Evolutionary conservation across 2,797 vertebrate species (phyloP), one percentile per base, ranked within the genome.

Genomic region (Enteromius mattozi): DNA sequence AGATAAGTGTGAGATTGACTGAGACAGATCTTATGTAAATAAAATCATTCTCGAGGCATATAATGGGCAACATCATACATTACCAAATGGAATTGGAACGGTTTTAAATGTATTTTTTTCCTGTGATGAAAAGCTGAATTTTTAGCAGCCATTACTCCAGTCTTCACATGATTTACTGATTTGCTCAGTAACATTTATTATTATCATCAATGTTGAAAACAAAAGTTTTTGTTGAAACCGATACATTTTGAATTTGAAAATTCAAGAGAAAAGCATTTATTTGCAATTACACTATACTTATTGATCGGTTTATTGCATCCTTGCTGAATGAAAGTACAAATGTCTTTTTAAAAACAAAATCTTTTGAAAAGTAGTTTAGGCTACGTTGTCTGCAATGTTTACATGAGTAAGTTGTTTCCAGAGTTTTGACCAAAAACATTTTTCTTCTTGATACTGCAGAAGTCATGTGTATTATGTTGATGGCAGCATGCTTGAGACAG

Each of bases 21-120:
- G 35, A 71, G 49, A 79, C 77, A n/a, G 42, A 66, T 45, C 24
- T 45, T 61, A 61, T 78, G 37, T 2, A 63, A 19, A 78, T 27
- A 19, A 78, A 42, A 47, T 19, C 49, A 42, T 80, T 14, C 47
- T 54, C 6, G 19, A 35, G 9, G 4, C 30, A 69, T 21, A 24
- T 40, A 59, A 61, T 27, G 1, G 2, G 30, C 40, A 49, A 12
- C 24, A 66, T 13, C 61, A 49, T 33, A 13, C 66, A 69, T 42
- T 42, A 42, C 9, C 66, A 40, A 40, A 37, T 19, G 65, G 30
- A 66, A 66, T 19, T 66, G 63, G 33, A 68, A 68, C 6, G 6
- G 12, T 30, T 63, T 30, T 63, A 30, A 14, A 14, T 61, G 12
- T 61, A 6, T 3, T 17, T 33, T 33, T 8, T 19, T 19, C 8